Evolutionary conservation across 2,113 vertebrate species (phyloP).

Genomic region (Dasypus novemcinctus): DNA sequence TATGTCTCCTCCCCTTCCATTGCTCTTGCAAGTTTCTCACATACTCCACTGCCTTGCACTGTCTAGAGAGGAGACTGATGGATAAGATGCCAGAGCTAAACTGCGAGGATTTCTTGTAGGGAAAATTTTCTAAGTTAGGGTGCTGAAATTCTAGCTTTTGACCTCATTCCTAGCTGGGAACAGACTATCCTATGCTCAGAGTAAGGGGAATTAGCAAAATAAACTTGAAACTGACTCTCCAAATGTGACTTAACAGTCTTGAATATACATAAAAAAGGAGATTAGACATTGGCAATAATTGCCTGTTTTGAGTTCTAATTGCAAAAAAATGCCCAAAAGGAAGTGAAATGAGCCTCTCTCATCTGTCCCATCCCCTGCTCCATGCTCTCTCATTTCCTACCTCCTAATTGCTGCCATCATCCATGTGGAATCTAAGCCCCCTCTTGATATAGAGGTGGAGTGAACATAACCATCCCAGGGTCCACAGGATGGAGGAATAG

Average conservation of each 20-base stretch:
- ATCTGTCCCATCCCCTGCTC: neutral
- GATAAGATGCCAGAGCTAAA: no score
- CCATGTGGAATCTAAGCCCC: no score
- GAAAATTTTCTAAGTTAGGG: no score
- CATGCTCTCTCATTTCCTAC: neutral
- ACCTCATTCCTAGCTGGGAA: neutral
- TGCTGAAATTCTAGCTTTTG: conserved; percentile 9
- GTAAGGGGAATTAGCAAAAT: conserved; percentile 33
- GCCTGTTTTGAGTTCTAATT: neutral
- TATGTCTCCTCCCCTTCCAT: no score
- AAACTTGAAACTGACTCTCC: conserved; percentile 38
- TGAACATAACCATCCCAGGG: no score
- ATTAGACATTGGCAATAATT: conserved; percentile 47
- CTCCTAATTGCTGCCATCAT: no score
- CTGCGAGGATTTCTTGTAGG: no score
- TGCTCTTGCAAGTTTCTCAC: no score
- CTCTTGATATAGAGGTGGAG: no score
- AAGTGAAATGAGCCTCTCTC: neutral
- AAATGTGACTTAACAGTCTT: neutral
- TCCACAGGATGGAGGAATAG: no score
- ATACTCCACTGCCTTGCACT: no score
- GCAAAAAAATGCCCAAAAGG: neutral
- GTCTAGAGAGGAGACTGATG: no score
- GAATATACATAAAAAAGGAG: neutral
- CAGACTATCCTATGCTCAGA: neutral